Conservation (phyloP, 2,797 vertebrate genomes). For the Sebastes steindachneri region DNA sequence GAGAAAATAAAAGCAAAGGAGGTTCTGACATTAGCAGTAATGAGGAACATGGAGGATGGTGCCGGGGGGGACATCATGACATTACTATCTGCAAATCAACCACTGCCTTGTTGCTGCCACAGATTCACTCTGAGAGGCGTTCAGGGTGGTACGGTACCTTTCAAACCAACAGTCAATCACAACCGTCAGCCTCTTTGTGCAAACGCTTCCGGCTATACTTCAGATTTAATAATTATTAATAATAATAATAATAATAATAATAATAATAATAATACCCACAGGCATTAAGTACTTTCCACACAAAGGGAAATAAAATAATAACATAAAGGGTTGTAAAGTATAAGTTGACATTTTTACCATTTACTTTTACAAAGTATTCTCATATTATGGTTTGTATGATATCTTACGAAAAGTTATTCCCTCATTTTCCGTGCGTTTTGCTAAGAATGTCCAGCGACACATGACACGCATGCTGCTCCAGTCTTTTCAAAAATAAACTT, state of each 20-base stretch:
- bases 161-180: conserved; percentile 46
- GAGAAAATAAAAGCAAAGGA: conserved; percentile 74
- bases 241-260: not conserved
- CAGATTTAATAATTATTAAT: not conserved
- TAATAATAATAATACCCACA: not conserved
- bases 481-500: too few relatives aligned
- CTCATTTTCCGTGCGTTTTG: too few relatives aligned
- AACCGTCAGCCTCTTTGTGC: conserved; percentile 4
- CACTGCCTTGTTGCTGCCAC: conserved; percentile 56
- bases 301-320: not conserved
- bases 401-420: too few relatives aligned
- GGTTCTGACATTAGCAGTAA: conserved; percentile 81
- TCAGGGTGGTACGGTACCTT: conserved; percentile 44
- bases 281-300: not conserved
- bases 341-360: not conserved
- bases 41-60: conserved; percentile 80
- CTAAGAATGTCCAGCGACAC: too few relatives aligned
- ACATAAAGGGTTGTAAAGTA: not conserved
- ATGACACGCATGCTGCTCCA: too few relatives aligned
- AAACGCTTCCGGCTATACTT: not conserved
- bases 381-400: too few relatives aligned
- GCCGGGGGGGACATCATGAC: conserved; percentile 79
- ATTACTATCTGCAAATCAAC: conserved; percentile 80
- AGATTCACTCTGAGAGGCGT: conserved; percentile 57
- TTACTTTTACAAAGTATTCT: not conserved